Conservation (phyloP, 2,113 vertebrate species). For the Channa argus region DNA sequence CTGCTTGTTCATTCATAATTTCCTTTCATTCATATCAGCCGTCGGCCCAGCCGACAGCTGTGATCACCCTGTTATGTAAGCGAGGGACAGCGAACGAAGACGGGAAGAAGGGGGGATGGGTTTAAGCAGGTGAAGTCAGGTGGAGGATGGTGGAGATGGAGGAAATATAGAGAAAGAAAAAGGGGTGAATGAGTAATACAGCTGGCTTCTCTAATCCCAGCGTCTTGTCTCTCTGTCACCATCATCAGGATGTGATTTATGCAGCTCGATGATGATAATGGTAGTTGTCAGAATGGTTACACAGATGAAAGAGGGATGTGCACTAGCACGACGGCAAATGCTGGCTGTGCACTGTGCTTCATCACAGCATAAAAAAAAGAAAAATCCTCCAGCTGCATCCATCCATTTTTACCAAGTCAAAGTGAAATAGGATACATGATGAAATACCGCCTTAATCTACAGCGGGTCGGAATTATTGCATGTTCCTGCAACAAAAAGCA, state of each 20-base stretch:
- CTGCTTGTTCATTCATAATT: slow-evolving; percentile 79
- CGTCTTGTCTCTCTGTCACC: not conserved
- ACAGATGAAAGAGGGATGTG: slow-evolving; percentile 1
- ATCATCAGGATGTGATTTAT: not conserved
- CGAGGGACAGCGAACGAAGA: not conserved
- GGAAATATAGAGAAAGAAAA: slow-evolving; percentile 10
- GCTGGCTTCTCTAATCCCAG: not conserved
- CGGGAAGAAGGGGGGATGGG: not conserved
- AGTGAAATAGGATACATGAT: too few species aligned
- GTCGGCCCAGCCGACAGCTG: slow-evolving; percentile 13
- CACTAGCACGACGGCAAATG: not conserved
- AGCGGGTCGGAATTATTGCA: not conserved
- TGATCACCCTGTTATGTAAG: slow-evolving; percentile 53
- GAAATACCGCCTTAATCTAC: too few species aligned
- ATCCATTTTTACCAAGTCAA: too few species aligned
- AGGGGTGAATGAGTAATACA: slow-evolving; percentile 8
- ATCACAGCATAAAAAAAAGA: not conserved
- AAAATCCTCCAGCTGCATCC: not conserved
- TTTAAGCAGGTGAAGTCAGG: slow-evolving; percentile 34
- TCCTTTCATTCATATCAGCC: slow-evolving; percentile 62
- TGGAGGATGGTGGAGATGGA: slow-evolving; percentile 31
- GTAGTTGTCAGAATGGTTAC: slow-evolving; percentile 7
- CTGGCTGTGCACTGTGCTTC: slow-evolving; percentile 26
- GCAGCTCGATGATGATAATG: slow-evolving; percentile 1
- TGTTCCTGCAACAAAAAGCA: not conserved